Evolutionary conservation across 2,888 invertebrate species (phyloP), one percentile per base, ranked within the genome.

Genomic region (Miltochrista miniata): DNA sequence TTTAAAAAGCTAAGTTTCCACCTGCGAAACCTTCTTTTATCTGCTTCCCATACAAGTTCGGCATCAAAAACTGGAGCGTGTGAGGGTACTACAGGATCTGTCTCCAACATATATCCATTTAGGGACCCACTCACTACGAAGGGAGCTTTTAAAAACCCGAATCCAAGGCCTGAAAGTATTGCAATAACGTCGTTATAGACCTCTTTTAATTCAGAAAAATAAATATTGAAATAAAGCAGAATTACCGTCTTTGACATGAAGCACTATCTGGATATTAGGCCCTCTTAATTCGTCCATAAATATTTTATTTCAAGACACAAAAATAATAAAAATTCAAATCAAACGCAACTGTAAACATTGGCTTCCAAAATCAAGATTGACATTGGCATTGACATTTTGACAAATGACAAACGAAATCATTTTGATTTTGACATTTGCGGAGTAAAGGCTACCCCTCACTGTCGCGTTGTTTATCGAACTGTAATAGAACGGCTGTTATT

Each of bases 1-100:
- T n/a, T 24, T 24, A 4, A 4, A 24, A 5, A 24, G 2, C 5
- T 4, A 24, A 4, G 33, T 10, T 24, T 18, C 54, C 81, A 94
- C 94, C 93, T 93, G 68, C 96, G 92, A 61, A 96, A 90, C 53
- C 93, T 92, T 64, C 93, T 93, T 82, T 95, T 95, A 64, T 95
- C 95, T 2, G 95, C 94, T 79, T 96, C 96, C 96, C 96, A 96
- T 45, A 96, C 93, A 48, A 96, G 92, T 76, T 96, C 95, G 15
- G 94, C 95, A 58, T 94, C 94, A 74, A 96, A 96, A 39, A 92
- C 83, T 0, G 95, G 94, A 48, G 92, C 85, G 41, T 93, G 91
- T 30, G 90, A 87, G 0, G 94, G 90, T 1, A 93, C 87, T 8
- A 93, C 92, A 11, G 93, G 90, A 70, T 95, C 95, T 0, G 96